Evolutionary conservation across 2,888 invertebrate genomes (phyloP).

Genomic region (Tachystola acroxantha): DNA sequence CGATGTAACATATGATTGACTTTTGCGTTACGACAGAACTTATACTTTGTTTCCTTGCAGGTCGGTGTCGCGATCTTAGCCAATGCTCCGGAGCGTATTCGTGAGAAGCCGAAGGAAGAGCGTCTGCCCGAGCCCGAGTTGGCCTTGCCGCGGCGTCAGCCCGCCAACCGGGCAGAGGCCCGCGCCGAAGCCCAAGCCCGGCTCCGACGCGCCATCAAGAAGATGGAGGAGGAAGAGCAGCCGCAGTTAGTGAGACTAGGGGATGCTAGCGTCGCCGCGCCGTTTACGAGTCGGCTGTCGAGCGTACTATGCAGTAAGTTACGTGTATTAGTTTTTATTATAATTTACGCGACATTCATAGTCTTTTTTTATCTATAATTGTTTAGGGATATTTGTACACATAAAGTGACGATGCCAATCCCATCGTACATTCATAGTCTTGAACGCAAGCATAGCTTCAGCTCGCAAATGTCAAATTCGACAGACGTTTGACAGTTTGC

Average conservation of each 20-base stretch:
- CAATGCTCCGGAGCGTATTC: slow-evolving; percentile 82
- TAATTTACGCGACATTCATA: not conserved
- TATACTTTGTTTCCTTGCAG: slow-evolving; percentile 29
- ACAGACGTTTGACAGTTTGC: too few species aligned
- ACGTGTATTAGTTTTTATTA: slow-evolving; percentile 1
- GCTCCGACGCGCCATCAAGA: slow-evolving; percentile 86
- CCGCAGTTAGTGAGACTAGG: slow-evolving; percentile 95
- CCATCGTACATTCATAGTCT: too few species aligned
- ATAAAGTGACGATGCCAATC: too few species aligned
- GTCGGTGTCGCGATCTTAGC: slow-evolving; percentile 94
- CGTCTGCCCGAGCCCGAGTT: slow-evolving; percentile 82
- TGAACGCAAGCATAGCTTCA: too few species aligned
- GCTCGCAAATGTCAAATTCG: too few species aligned
- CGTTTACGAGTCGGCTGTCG: slow-evolving; percentile 98
- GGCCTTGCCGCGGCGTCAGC: slow-evolving; percentile 25
- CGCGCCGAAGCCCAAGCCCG: slow-evolving; percentile 60
- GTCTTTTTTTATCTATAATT: too few species aligned
- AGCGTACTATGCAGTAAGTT: slow-evolving; percentile 96
- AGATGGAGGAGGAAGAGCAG: slow-evolving; percentile 92
- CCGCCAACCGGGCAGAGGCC: slow-evolving; percentile 37
- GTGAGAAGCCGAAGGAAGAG: slow-evolving; percentile 70
- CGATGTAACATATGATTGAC: too few species aligned
- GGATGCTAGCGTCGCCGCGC: slow-evolving; percentile 99
- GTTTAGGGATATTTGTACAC: too few species aligned
- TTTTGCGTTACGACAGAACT: too few species aligned